Conservation (phyloP, 2,797 vertebrate genomes). For the Adelosebastes latens region DNA sequence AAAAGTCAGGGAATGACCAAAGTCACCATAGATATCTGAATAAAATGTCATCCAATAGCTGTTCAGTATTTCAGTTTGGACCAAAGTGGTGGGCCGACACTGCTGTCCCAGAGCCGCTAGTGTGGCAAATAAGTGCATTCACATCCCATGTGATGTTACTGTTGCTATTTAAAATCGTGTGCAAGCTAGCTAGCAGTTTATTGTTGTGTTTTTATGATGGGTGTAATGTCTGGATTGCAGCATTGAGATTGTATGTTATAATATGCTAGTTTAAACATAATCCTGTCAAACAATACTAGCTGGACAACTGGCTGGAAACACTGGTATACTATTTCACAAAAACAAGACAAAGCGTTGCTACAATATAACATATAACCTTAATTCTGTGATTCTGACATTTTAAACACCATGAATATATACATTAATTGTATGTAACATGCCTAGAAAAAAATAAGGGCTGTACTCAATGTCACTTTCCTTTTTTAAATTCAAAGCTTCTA, state of each 20-base stretch:
- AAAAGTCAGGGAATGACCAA: neutral
- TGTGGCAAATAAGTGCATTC: neutral
- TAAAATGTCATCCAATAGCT: neutral
- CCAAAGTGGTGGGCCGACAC: neutral
- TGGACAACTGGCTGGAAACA: neutral
- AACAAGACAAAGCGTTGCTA: neutral
- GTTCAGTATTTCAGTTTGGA: neutral
- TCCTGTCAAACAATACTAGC: neutral
- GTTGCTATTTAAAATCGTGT: neutral
- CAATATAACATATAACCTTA: neutral
- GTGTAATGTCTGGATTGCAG: neutral
- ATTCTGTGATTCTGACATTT: neutral
- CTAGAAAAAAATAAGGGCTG: neutral
- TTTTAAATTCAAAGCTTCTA: neutral
- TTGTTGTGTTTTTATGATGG: neutral
- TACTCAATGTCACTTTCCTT: rapidly evolving
- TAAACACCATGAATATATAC: neutral
- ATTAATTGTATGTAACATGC: slow-evolving; percentile 1
- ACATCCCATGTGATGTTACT: neutral
- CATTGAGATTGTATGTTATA: neutral
- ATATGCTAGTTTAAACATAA: neutral
- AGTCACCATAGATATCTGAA: neutral
- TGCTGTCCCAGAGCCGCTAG: neutral
- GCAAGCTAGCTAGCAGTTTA: neutral
- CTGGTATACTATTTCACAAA: neutral